Base-by-base conservation (phyloP, 2,888 invertebrate species). In the Leptothorax acervorum region DNA sequence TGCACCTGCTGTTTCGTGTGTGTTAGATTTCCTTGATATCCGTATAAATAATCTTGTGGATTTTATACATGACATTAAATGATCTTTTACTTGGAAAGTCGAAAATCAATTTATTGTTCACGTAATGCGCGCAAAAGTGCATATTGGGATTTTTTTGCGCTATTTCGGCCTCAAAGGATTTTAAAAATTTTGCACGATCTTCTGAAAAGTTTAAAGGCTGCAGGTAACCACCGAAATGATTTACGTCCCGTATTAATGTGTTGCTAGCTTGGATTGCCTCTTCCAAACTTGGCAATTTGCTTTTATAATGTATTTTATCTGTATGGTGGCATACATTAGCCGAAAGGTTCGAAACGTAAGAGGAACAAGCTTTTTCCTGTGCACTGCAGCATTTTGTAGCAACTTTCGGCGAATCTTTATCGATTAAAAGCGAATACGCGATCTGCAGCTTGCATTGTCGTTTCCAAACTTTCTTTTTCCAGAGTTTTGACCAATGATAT, bases 371-470 rank as follows among this genome's bases (percentile, higher is more conserved):
- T 5, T 45, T 31, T 68, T 55, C 5, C 1, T 39, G 48, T 11
- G 15, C 31, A 11, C 3, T 11, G 12, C 23, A 12, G 6, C 23
- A 35, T 35, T 75, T 48, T 39, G 23, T 63, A 42, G 39, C 3
- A 11, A 12, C 5, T 71, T 70, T 62, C 45, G 53, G 8, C 15
- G 65, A 45, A 9, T 84, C 70, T 11, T 63, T 23, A 8, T 71
- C 82, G 18, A 11, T 85, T 60, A 76, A 81, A 8, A 84, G 28
- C 9, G 92, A 96, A 93, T 96, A 97, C 45, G 96, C 96, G 23
- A 97, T 95, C 93, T 96, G 96, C 74, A 97, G 93, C 92, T 96
- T 96, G 92, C 96, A 96, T 68, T 96, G 96, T 81, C 96, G 95
- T 86, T 95, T 96, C 96, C 97, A 97, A 89, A 96, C 96, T 95